phyloP scores from a whole-genome alignment of 1,140 invertebrate species.

The Tetragnatha versicolor region DNA sequence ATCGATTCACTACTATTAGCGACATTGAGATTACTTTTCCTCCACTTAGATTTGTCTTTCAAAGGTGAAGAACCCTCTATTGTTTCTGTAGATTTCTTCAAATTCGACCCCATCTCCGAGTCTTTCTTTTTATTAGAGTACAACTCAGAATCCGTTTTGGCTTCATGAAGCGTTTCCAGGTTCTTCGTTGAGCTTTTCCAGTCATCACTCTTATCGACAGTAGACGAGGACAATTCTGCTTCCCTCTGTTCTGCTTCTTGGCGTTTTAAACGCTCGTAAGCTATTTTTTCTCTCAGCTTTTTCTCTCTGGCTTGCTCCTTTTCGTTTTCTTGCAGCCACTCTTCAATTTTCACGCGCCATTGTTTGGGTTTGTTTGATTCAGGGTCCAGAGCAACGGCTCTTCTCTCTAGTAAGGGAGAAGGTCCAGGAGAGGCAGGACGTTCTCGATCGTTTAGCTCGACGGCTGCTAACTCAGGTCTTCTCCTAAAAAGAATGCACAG shows the following conservation, averaged over 20 bases:
- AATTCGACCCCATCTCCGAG: slow-evolving; percentile 80
- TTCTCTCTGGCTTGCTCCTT: slow-evolving; percentile 71
- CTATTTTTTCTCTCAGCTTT: slow-evolving; percentile 41
- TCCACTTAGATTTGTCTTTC: slow-evolving; percentile 79
- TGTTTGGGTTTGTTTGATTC: slow-evolving; percentile 66
- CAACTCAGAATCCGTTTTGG: slow-evolving; percentile 62
- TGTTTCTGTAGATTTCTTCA: slow-evolving; percentile 82
- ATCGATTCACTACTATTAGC: slow-evolving; percentile 69
- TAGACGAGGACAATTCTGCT: slow-evolving; percentile 25
- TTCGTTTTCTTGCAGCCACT: slow-evolving; percentile 87
- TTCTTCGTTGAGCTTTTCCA: slow-evolving; percentile 66
- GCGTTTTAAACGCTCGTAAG: slow-evolving; percentile 54
- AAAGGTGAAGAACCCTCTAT: slow-evolving; percentile 74
- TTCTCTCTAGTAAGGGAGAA: slow-evolving; percentile 61
- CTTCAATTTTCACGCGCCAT: slow-evolving; percentile 87
- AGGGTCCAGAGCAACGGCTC: slow-evolving; percentile 50
- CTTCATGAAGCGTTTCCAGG: slow-evolving; percentile 76
- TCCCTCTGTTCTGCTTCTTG: slow-evolving; percentile 53
- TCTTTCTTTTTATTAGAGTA: slow-evolving; percentile 61
- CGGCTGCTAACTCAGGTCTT: slow-evolving; percentile 73
- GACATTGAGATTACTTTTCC: slow-evolving; percentile 76
- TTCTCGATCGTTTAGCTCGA: slow-evolving; percentile 75
- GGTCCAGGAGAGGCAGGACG: slow-evolving; percentile 74
- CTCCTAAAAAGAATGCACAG: slow-evolving; percentile 68
- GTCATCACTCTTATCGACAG: slow-evolving; percentile 71